A percentile compares a stretch with the other conserved stretches of the same genome.
Evolutionary conservation across 2,113 vertebrate species (phyloP).

Genomic region (Eurypyga helias): DNA sequence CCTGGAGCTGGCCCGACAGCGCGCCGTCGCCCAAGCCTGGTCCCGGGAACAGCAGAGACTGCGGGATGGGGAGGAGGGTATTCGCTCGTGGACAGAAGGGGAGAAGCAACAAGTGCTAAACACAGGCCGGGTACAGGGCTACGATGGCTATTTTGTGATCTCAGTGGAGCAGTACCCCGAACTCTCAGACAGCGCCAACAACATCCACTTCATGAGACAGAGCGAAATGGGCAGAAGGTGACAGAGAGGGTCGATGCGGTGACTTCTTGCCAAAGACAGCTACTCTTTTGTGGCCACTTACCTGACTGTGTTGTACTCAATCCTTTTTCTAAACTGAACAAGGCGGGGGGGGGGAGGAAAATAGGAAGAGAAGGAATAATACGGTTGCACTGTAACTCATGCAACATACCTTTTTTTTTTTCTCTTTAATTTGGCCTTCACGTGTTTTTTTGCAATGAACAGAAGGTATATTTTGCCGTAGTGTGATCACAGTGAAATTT

Average conservation of each 20-base stretch:
- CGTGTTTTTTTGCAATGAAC: conserved; percentile 81
- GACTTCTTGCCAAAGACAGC: conserved; percentile 99
- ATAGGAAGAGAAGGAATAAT: conserved; percentile 71
- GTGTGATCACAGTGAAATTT: conserved; percentile 84
- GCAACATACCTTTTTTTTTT: conserved; percentile 81
- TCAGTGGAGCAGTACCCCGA: conserved; percentile 97
- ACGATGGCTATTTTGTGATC: conserved; percentile 94
- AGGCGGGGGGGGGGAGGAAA: conserved; percentile 51
- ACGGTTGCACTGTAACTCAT: conserved; percentile 87
- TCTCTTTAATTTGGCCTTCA: conserved; percentile 85
- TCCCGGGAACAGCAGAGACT: conserved; percentile 91
- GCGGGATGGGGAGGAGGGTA: conserved; percentile 93
- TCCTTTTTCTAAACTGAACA: conserved; percentile 80
- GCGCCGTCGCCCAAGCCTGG: conserved; percentile 90
- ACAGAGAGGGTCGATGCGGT: conserved; percentile 84
- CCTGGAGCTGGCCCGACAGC: conserved; percentile 90
- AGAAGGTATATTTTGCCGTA: conserved; percentile 80
- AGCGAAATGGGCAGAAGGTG: conserved; percentile 99
- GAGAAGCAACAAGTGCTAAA: conserved; percentile 94
- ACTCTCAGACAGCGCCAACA: conserved; percentile 96
- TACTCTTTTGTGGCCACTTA: conserved; percentile 90
- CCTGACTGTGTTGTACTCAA: conserved; percentile 86
- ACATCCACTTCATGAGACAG: conserved; percentile 99
- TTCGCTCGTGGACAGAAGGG: conserved; percentile 93
- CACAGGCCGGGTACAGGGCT: conserved; percentile 91